These are phyloP conservation scores for Oreochromis mossambicus DNA, from an alignment of 2,797 vertebrate species.

Conservation along the genomic window DNA sequence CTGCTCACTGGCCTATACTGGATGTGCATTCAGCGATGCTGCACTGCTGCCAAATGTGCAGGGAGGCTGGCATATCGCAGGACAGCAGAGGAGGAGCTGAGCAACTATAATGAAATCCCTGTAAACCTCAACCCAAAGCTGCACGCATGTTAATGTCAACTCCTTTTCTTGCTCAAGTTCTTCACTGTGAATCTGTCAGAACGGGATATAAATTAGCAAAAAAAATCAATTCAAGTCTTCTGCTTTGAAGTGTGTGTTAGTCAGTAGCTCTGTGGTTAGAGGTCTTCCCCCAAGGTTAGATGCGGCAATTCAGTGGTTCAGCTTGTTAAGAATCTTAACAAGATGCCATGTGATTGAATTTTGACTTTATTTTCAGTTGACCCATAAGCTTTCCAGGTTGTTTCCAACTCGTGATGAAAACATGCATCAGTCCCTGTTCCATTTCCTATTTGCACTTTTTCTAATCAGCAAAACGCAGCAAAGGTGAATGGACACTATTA, in stretches of 20 bases:
- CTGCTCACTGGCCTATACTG: constrained; percentile 19
- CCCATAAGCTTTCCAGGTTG: not conserved
- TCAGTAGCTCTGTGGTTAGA: not conserved
- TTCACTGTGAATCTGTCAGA: constrained; percentile 18
- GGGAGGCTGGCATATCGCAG: constrained; percentile 38
- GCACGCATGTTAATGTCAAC: constrained; percentile 14
- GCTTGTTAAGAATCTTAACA: not conserved
- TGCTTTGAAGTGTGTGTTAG: not conserved
- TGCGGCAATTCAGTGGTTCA: not conserved
- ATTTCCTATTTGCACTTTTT: not conserved
- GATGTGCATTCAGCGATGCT: not conserved
- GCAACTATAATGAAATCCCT: constrained; percentile 31
- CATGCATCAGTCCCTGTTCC: not conserved
- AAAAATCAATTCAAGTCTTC: constrained; percentile 18
- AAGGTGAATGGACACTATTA: not conserved
- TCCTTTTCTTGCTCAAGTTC: constrained; percentile 1
- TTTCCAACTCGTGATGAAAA: not conserved
- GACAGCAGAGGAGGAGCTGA: constrained; percentile 38
- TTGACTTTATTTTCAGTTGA: not conserved
- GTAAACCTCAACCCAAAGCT: constrained; percentile 19
- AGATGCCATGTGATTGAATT: not conserved
- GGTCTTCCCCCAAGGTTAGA: not conserved
- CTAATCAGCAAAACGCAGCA: not conserved
- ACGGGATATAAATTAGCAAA: constrained; percentile 17
- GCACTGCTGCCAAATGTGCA: constrained; percentile 50